Conservation (phyloP, 2,113 vertebrate genomes). For the Rhizomys pruinosus region DNA sequence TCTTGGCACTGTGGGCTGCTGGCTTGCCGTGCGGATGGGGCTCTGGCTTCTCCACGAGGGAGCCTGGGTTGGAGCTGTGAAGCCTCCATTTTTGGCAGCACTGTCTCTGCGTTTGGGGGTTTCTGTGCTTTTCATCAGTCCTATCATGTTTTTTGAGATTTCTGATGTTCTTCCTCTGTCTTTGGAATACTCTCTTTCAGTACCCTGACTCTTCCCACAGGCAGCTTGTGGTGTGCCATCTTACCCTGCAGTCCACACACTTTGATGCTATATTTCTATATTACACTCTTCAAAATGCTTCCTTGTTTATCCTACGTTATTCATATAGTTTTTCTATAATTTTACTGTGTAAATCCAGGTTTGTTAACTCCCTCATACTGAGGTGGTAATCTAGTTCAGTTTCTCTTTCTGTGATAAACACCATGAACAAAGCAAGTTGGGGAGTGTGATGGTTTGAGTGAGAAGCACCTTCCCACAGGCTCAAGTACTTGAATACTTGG, state of each 20-base stretch:
- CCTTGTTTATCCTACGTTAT: neutral
- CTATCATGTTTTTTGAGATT: no score
- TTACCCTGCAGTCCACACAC: neutral
- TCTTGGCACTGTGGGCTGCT: neutral
- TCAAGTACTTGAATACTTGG: no score
- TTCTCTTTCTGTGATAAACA: no score
- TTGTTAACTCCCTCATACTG: neutral
- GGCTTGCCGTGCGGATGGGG: no score
- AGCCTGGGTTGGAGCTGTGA: neutral
- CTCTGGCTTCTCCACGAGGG: neutral
- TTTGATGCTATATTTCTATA: neutral
- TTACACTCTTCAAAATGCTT: constrained; percentile 34
- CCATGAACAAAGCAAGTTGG: no score
- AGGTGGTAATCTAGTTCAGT: no score
- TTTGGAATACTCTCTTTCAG: neutral
- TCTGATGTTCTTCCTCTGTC: neutral
- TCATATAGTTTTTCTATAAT: neutral
- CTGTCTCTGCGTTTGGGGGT: no score
- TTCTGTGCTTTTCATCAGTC: neutral
- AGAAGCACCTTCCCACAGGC: no score
- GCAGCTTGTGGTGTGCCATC: no score
- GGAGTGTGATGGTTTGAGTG: no score
- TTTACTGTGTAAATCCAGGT: neutral
- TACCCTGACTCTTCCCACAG: neutral
- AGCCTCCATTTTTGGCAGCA: neutral